Evolutionary conservation across 1,140 invertebrate species (phyloP).

Genomic region (Polypedilum pembai): DNA sequence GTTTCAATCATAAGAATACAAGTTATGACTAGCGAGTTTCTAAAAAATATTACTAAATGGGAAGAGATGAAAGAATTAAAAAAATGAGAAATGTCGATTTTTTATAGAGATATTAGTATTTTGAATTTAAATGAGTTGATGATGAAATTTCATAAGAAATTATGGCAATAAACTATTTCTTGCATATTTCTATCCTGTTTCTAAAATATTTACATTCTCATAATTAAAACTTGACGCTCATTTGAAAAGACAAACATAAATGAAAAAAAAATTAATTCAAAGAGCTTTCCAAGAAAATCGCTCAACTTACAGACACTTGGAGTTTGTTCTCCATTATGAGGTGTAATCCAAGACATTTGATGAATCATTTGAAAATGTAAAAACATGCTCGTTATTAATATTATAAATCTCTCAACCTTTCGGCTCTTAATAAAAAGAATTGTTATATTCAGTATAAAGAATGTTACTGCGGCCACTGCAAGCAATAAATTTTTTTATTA

Average conservation of each 20-base stretch:
- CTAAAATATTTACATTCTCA: too few species aligned
- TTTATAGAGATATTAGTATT: too few species aligned
- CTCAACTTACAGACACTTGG: background rate
- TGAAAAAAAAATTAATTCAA: background rate
- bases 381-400: background rate
- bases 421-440: background rate
- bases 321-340: background rate
- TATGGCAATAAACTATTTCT: too few species aligned
- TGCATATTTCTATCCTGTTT: too few species aligned
- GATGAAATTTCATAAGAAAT: too few species aligned
- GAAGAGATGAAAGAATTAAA: background rate
- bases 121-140: too few species aligned
- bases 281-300: background rate
- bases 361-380: slow-evolving; percentile 23
- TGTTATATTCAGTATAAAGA: background rate
- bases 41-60: background rate
- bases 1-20: background rate
- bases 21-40: slow-evolving; percentile 2
- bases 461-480: background rate
- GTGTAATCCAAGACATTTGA: slow-evolving; percentile 19
- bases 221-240: too few species aligned
- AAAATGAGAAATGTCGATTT: too few species aligned
- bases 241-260: background rate
- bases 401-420: background rate
- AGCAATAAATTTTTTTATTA: background rate